These are phyloP conservation scores for Carassius gibelio DNA, from an alignment of 2,113 vertebrate genomes.

Conservation along the genomic window DNA sequence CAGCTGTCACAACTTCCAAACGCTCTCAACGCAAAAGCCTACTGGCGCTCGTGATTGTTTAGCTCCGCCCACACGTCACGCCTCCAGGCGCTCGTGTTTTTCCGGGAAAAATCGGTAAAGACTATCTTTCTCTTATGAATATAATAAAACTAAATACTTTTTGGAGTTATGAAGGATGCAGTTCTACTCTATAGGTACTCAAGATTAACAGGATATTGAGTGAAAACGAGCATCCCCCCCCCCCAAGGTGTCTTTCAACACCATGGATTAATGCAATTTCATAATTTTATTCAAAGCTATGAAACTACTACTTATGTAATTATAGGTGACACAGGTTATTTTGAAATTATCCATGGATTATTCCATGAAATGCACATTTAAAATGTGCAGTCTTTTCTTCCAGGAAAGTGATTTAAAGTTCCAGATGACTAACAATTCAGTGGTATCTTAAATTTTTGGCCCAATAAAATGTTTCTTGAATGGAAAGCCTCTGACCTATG, in stretches of 20 bases:
- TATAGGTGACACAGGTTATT: neutral
- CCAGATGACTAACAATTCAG: neutral
- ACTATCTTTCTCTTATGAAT: no score
- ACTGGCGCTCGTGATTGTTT: no score
- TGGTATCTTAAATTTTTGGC: neutral
- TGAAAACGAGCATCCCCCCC: no score
- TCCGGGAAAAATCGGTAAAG: no score
- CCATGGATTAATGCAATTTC: neutral
- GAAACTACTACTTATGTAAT: neutral
- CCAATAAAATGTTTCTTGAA: neutral
- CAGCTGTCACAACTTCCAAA: no score
- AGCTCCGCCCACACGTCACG: no score
- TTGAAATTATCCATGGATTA: neutral
- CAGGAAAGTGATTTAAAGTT: neutral
- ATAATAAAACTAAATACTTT: no score
- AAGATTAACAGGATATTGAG: no score
- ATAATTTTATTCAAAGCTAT: neutral
- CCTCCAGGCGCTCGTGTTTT: no score
- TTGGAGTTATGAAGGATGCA: no score
- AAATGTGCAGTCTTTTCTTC: neutral
- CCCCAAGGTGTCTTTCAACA: neutral
- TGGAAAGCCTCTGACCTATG: neutral
- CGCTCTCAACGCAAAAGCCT: no score
- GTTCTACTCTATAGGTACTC: no score
- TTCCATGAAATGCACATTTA: slow-evolving; percentile 6